Evolutionary conservation across 2,888 invertebrate genomes (phyloP), one percentile per base, ranked within the genome.

Genomic region (Cactoblastis cactorum): DNA sequence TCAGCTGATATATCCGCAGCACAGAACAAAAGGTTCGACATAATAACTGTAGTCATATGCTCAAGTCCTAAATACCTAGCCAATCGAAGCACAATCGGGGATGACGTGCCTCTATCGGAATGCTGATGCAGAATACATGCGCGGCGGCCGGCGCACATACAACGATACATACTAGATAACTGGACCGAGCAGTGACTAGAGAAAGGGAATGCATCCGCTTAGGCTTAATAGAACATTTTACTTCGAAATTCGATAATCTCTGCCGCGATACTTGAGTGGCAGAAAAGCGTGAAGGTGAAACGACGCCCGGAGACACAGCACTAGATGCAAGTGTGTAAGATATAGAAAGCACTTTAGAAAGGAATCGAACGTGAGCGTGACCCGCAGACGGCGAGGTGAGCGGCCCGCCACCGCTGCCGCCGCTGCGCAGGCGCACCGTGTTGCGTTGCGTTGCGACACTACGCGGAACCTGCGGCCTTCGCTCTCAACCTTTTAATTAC

Each of bases 261-360:
- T 53, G 57, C 61, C 57, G 38, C 52, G 71, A 68, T 70, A 69
- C 59, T 69, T 66, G 72, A 75, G 75, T 63, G 63, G 61, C 65
- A 71, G 77, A 77, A 79, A 77, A 73, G 70, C 68, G 71, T 71
- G 65, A 72, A 76, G 69, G 76, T 72, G 77, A 77, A 71, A 71
- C 64, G 78, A 76, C 69, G 67, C 73, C 71, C 62, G 63, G 69
- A 71, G 72, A 67, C 67, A 57, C 58, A 58, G 56, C 54, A 53
- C 59, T 56, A 59, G 61, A 64, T 58, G 63, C 69, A 62, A 73
- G 70, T 71, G 65, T 76, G 69, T 75, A 71, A 77, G 78, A 74
- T 74, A 75, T 87, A 87, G 88, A 88, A 87, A 88, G 88, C 78
- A 85, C 80, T 83, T 87, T 88, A 87, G 87, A 88, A 88, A 88